Percentiles rank a stretch among this genome's conserved stretches.
Conservation (phyloP, 2,888 invertebrate species). For the Drosophila testacea region DNA sequence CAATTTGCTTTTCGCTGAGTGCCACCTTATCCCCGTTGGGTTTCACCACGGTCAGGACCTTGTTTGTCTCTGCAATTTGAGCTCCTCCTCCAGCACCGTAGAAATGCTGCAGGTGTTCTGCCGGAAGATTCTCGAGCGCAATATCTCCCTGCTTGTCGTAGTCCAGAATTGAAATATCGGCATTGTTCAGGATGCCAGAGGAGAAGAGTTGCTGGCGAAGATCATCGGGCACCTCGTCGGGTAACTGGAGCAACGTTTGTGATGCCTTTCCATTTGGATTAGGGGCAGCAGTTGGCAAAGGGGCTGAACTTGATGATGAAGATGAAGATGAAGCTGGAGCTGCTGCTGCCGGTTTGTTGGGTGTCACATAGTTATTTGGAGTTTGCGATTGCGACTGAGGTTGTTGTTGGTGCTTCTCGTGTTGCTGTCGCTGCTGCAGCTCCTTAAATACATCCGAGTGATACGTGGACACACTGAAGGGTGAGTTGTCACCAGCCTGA, state of each 20-base stretch:
- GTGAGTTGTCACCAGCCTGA: constrained; percentile 59
- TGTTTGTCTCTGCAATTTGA: constrained; percentile 90
- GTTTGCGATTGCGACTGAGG: not conserved
- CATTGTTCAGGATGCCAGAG: constrained; percentile 94
- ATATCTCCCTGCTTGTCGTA: constrained; percentile 95
- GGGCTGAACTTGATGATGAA: constrained; percentile 3
- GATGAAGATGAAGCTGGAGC: not conserved
- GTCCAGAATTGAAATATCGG: constrained; percentile 94
- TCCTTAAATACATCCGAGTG: constrained; percentile 85
- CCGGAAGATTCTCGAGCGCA: constrained; percentile 92
- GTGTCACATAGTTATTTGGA: constrained; percentile 2
- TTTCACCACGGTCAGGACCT: constrained; percentile 88
- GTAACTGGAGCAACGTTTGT: constrained; percentile 87
- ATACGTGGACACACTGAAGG: constrained; percentile 84
- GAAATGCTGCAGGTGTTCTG: constrained; percentile 94
- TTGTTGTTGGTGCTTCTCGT: constrained; percentile 41
- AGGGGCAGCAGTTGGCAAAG: constrained; percentile 32
- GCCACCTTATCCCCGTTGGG: constrained; percentile 88
- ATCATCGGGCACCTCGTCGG: constrained; percentile 95
- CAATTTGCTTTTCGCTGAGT: constrained; percentile 86
- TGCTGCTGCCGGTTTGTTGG: constrained; percentile 9
- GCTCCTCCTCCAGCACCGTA: constrained; percentile 93
- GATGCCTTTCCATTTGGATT: constrained; percentile 68
- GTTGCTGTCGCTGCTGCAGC: constrained; percentile 76
- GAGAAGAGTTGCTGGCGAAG: constrained; percentile 92